phyloP scores from a whole-genome alignment of 1,140 invertebrate genomes.

The Hetaerina americana region DNA sequence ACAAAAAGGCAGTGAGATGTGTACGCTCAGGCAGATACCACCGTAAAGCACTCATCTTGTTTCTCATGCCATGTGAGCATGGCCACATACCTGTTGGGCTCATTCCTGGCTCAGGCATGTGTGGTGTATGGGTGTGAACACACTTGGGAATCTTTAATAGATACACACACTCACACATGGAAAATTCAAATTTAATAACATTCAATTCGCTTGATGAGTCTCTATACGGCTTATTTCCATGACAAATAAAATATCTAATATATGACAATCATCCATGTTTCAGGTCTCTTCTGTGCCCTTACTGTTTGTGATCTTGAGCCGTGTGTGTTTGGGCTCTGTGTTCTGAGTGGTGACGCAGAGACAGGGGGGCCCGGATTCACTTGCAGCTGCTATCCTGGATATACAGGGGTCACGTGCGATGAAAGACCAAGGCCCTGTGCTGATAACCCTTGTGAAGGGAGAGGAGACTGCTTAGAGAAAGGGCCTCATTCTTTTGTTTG shows the following conservation, averaged over 20 bases:
- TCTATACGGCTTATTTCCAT: no score
- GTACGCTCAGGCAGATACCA: no score
- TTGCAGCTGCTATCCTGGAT: constrained; percentile 48
- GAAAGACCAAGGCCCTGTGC: constrained; percentile 50
- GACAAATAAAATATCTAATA: not conserved
- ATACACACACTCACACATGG: no score
- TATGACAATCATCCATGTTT: constrained; percentile 11
- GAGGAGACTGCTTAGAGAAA: constrained; percentile 49
- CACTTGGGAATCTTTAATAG: no score
- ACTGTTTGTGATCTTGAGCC: constrained; percentile 56
- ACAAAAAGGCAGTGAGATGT: no score
- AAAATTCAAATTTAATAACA: no score
- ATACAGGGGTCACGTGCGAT: constrained; percentile 47
- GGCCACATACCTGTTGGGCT: no score
- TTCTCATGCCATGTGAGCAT: no score
- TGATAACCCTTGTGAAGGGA: constrained; percentile 50
- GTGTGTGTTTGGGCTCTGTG: constrained; percentile 54
- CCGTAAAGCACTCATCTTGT: no score
- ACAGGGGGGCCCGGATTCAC: constrained; percentile 25
- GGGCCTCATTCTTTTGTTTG: constrained; percentile 47
- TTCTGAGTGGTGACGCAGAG: constrained; percentile 30
- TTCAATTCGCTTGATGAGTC: no score
- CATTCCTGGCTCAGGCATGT: no score
- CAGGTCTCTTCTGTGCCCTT: constrained; percentile 52
- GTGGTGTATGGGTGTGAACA: no score